phyloP scores from a whole-genome alignment of 1,140 invertebrate species.

The Aradophagus sp. region DNA sequence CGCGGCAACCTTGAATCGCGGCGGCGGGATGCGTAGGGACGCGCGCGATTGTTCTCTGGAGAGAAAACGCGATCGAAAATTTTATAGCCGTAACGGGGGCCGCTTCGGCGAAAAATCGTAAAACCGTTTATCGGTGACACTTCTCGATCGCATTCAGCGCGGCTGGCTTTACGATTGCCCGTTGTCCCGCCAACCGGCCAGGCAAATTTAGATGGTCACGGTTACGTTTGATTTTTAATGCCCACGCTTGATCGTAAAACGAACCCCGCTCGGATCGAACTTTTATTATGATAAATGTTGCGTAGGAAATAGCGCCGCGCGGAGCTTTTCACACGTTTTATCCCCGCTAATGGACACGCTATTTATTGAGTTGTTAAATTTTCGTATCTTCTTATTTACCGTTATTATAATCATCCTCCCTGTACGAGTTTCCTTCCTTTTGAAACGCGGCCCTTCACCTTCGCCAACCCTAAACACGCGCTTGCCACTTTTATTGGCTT shows the following conservation, averaged over 20 bases:
- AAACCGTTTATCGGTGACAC: constrained; percentile 57
- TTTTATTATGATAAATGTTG: constrained; percentile 45
- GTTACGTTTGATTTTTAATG: constrained; percentile 47
- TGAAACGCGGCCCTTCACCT: too few relatives aligned
- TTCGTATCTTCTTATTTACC: too few relatives aligned
- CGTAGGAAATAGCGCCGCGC: constrained; percentile 13
- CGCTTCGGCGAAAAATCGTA: constrained; percentile 57
- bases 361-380: too few relatives aligned
- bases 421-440: too few relatives aligned
- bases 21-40: constrained; percentile 32
- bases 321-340: constrained; percentile 21
- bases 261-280: constrained; percentile 27
- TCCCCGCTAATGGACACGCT: background rate
- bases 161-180: constrained; percentile 47
- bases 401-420: too few relatives aligned
- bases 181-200: constrained; percentile 47
- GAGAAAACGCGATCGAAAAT: constrained; percentile 45
- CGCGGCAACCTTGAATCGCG: constrained; percentile 44
- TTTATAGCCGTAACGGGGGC: constrained; percentile 37
- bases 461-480: too few relatives aligned
- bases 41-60: constrained; percentile 33
- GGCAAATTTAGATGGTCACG: constrained; percentile 48
- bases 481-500: too few relatives aligned
- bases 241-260: constrained; percentile 46
- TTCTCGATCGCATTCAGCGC: constrained; percentile 33